Percentiles rank a stretch among this genome's conserved stretches.
phyloP scores from a whole-genome alignment of 2,888 invertebrate species.

The Erebia aethiops region DNA sequence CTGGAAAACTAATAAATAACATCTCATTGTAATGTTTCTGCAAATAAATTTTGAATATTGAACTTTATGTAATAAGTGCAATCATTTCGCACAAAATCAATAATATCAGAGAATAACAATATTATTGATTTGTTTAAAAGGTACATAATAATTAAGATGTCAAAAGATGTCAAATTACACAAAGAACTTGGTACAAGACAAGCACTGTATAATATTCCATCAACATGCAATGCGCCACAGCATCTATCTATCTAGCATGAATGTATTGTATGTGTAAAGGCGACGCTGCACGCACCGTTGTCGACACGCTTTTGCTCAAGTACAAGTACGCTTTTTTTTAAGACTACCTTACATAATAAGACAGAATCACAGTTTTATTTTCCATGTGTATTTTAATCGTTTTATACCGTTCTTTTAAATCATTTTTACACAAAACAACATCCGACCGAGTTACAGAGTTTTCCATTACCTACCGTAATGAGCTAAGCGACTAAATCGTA shows the following conservation, averaged over 20 bases:
- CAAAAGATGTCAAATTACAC: not conserved
- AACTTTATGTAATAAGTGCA: no score
- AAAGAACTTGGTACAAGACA: not conserved
- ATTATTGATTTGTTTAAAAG: not conserved
- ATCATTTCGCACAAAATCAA: no score
- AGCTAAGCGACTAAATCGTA: constrained; percentile 72
- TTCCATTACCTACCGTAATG: constrained; percentile 75
- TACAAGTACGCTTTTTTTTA: constrained; percentile 62
- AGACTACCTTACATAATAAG: constrained; percentile 78
- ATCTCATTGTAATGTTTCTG: no score
- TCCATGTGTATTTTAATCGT: constrained; percentile 72
- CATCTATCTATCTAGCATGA: not conserved
- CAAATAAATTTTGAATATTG: no score
- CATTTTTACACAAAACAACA: constrained; percentile 69
- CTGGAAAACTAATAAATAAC: no score
- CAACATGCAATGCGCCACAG: not conserved
- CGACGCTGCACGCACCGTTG: constrained; percentile 46
- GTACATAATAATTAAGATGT: not conserved
- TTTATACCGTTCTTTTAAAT: constrained; percentile 63
- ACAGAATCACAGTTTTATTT: constrained; percentile 84
- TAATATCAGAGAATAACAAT: no score
- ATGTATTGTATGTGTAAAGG: not conserved
- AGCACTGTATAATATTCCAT: not conserved
- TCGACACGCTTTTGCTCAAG: constrained; percentile 49
- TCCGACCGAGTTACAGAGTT: constrained; percentile 72